Evolutionary conservation across 2,888 invertebrate species (phyloP), one percentile per base, ranked within the genome.

Genomic region (Sarcophaga variegata): DNA sequence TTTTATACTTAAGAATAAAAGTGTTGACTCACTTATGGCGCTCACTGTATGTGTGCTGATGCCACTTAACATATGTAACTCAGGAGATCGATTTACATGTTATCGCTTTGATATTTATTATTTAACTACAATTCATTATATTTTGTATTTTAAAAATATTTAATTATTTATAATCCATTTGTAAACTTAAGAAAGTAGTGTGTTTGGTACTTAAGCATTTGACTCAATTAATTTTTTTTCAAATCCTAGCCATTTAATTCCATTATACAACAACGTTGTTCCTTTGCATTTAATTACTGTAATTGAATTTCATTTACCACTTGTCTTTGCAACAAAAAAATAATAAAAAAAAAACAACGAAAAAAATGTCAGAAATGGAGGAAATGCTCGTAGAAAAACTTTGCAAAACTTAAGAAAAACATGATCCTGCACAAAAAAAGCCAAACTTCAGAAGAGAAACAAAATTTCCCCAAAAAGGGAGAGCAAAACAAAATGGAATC

Each of bases 261-360:
- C n/a, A 37, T n/a, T 20, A 69, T n/a, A 54, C 0, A 17, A 54
- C 14, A 14, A 54, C 17, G 54, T 5, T 54, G 14, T 49, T 20
- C 47, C 49, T 72, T 69, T 78, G 59, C 71, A 84, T 79, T 87
- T 87, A 87, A 87, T 87, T 84, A 87, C 81, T 37, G 66, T 87
- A 87, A 84, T 87, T 87, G 87, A 87, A 87, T 87, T 87, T 82
- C 84, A 76, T 84, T 87, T 87, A 82, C 84, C 87, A 87, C 87
- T 84, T 87, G 84, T 84, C 76, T 76, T 71, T 76, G 66, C 4
- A 37, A 64, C 62, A 76, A 64, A 47, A 69, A 4, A 76, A 64
- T 25, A 63, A 14, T 17, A 75, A 67, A 45, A 14, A 72, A 62
- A 75, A 70, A 66, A 67, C 47, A n/a, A 27, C 4, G 74, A 79